Evolutionary conservation across 2,797 vertebrate genomes (phyloP).

Genomic region (Paedocypris micromegethes): DNA sequence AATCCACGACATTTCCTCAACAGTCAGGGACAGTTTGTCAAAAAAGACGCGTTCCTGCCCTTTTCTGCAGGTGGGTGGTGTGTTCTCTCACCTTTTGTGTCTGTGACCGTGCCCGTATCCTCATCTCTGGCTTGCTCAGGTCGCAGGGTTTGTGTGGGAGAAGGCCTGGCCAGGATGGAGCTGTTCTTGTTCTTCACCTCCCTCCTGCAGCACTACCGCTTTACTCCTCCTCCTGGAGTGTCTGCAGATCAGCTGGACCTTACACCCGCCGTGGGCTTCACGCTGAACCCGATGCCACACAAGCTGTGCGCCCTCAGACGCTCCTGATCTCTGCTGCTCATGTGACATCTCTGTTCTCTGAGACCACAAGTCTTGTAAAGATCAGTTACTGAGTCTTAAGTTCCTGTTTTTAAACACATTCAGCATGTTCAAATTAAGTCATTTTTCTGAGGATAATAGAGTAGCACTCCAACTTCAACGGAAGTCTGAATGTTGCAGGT

Average conservation of each 20-base stretch:
- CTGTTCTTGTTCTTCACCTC: conserved; percentile 69
- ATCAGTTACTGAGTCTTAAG: too few relatives aligned
- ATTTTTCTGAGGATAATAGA: too few relatives aligned
- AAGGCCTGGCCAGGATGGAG: conserved; percentile 67
- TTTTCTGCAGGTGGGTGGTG: conserved; percentile 70
- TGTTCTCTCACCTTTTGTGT: too few relatives aligned
- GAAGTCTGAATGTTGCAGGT: too few relatives aligned
- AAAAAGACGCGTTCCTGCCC: conserved; percentile 60
- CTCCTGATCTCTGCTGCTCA: too few relatives aligned
- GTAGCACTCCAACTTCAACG: too few relatives aligned
- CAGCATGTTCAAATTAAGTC: too few relatives aligned
- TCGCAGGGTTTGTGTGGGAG: conserved; percentile 59
- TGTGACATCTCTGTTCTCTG: too few relatives aligned
- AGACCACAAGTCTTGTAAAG: too few relatives aligned
- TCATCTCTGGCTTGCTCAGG: conserved; percentile 44
- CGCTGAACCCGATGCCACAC: conserved; percentile 50
- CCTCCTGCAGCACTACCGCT: conserved; percentile 63
- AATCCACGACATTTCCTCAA: conserved; percentile 64
- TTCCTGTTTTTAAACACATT: too few relatives aligned
- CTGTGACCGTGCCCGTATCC: neutral
- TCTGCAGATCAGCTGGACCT: conserved; percentile 61
- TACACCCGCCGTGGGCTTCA: conserved; percentile 54
- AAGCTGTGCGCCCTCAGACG: conserved; percentile 24
- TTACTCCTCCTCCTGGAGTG: conserved; percentile 57
- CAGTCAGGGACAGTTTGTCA: conserved; percentile 53